These are phyloP conservation scores for Myotis davidii DNA, from an alignment of 2,113 vertebrate species.

Conservation along the genomic window DNA sequence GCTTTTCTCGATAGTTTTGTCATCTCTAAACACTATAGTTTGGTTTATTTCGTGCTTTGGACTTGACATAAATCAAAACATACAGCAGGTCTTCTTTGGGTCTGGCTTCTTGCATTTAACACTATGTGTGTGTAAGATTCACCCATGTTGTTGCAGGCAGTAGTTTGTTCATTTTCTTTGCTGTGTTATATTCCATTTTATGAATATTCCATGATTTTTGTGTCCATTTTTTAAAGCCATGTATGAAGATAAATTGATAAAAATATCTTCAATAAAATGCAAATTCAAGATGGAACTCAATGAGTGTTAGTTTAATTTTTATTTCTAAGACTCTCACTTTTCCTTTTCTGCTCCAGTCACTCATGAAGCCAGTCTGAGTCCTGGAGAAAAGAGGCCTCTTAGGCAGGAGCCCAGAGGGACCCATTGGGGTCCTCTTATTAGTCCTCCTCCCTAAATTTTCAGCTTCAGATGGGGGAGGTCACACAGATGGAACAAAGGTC, in stretches of 20 bases:
- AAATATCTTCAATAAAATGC: conserved; percentile 14
- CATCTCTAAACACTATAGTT: not conserved
- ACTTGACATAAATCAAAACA: not conserved
- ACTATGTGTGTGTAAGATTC: not conserved
- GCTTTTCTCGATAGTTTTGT: not conserved
- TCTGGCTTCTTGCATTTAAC: conserved; percentile 11
- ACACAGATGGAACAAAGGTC: not conserved
- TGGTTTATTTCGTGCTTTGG: not conserved
- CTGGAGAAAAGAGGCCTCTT: not conserved
- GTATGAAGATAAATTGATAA: not conserved
- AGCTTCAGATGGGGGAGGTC: not conserved
- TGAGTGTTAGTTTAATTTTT: conserved; percentile 20
- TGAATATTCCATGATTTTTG: not conserved
- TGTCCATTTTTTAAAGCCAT: not conserved
- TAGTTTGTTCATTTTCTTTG: conserved; percentile 24
- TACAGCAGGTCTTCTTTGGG: not conserved
- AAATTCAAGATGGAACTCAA: conserved; percentile 44
- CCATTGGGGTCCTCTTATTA: not conserved
- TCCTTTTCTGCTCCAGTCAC: not conserved
- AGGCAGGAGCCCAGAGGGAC: not conserved
- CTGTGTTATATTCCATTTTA: conserved; percentile 22
- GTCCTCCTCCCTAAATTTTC: not conserved
- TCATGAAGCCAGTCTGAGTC: not conserved
- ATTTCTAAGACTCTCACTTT: not conserved
- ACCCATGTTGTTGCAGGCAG: not conserved